phyloP scores from a whole-genome alignment of 2,113 vertebrate genomes.

The Sigmodon hispidus region DNA sequence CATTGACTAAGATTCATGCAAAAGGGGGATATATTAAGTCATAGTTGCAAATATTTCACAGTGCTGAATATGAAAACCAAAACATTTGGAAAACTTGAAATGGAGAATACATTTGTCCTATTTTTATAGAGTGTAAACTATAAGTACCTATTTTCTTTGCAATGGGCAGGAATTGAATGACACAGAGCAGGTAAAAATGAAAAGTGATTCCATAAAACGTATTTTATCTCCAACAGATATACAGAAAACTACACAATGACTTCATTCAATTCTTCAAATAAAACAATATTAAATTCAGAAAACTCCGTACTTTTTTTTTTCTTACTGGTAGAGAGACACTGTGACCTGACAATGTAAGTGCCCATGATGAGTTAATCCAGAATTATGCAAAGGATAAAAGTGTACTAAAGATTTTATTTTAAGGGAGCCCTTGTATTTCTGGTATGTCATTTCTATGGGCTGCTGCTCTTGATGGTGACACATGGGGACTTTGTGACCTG shows the following conservation, averaged over 20 bases:
- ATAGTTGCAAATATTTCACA: neutral
- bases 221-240: neutral
- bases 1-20: neutral
- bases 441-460: neutral
- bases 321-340: neutral
- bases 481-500: neutral
- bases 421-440: neutral
- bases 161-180: neutral
- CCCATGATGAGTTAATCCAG: neutral
- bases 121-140: neutral
- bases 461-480: neutral
- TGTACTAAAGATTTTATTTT: neutral
- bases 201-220: neutral
- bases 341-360: neutral
- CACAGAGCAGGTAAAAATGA: neutral
- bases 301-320: neutral
- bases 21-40: neutral
- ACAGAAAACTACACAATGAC: neutral
- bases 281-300: neutral
- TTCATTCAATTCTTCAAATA: neutral
- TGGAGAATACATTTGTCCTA: neutral
- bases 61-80: neutral
- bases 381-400: conserved; percentile 31
- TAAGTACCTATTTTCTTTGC: neutral
- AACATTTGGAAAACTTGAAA: neutral